phyloP scores from a whole-genome alignment of 2,888 invertebrate genomes.

The Melanotus villosus region DNA sequence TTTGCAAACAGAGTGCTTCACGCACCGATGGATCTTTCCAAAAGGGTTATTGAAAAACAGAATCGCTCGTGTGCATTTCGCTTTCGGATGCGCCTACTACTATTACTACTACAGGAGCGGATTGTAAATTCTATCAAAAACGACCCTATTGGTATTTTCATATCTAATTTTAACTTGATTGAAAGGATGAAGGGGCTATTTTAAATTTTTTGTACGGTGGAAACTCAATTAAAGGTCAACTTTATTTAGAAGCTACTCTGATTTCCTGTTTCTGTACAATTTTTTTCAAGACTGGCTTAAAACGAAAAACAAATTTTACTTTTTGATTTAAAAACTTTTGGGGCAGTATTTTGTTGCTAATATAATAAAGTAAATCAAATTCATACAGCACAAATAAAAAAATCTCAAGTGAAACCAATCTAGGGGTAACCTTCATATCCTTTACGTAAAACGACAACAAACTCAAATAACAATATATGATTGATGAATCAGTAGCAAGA shows the following conservation, averaged over 20 bases:
- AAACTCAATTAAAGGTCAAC: conserved; percentile 1
- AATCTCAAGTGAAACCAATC: too few species aligned
- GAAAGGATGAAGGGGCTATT: conserved; percentile 6
- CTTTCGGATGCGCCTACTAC: conserved; percentile 10
- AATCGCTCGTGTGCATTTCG: conserved; percentile 22
- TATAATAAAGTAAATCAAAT: too few species aligned
- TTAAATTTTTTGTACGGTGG: conserved; percentile 3
- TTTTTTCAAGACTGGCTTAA: too few species aligned
- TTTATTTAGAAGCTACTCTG: neutral
- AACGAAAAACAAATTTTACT: too few species aligned
- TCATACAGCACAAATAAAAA: too few species aligned
- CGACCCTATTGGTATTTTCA: neutral
- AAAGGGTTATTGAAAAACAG: conserved; percentile 36
- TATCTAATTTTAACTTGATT: conserved; percentile 8
- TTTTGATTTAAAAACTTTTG: too few species aligned
- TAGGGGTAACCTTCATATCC: too few species aligned
- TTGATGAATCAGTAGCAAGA: neutral
- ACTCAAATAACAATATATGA: neutral
- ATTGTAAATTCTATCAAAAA: neutral
- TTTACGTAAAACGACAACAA: too few species aligned
- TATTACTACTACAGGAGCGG: too few species aligned
- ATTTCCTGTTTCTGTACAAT: too few species aligned
- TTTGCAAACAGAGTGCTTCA: conserved; percentile 44
- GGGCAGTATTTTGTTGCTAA: too few species aligned
- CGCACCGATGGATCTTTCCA: conserved; percentile 35